Percentiles rank a stretch among this genome's conserved stretches.
phyloP scores from a whole-genome alignment of 1,140 invertebrate species.

The Cecropterus lyciades region DNA sequence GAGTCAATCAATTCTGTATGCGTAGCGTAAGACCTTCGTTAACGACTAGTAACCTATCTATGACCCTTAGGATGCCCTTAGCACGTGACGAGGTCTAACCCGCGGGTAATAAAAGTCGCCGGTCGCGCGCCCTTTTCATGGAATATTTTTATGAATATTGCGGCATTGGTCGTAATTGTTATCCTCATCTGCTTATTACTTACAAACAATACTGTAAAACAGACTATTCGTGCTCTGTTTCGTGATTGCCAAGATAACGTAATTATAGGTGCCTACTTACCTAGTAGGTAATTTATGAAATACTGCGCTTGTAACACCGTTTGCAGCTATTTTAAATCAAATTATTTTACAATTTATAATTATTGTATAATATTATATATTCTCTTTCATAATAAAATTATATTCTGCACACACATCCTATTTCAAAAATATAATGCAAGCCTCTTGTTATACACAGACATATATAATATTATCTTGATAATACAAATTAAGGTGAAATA shows the following conservation, averaged over 20 bases:
- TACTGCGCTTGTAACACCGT: neutral
- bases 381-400: neutral
- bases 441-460: too few species aligned
- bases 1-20: conserved; percentile 57
- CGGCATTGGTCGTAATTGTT: conserved; percentile 54
- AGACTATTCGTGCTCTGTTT: conserved; percentile 15
- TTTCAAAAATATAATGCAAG: too few species aligned
- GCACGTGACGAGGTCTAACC: conserved; percentile 68
- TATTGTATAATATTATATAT: neutral
- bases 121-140: conserved; percentile 49
- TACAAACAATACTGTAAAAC: conserved; percentile 3
- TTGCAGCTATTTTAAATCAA: neutral
- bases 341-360: neutral
- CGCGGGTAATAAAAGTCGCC: conserved; percentile 47
- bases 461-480: too few species aligned
- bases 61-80: conserved; percentile 68
- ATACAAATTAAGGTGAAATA: too few species aligned
- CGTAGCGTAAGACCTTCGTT: conserved; percentile 56
- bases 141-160: conserved; percentile 61
- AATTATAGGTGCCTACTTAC: conserved; percentile 17
- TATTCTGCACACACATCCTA: too few species aligned
- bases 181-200: conserved; percentile 45
- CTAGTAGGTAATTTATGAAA: conserved; percentile 10
- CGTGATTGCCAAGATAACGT: conserved; percentile 7
- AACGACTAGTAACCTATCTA: conserved; percentile 57